A percentile compares a stretch with the other conserved stretches of the same genome.
Evolutionary conservation across 2,888 invertebrate species (phyloP).

Genomic region (Eledona agricola): DNA sequence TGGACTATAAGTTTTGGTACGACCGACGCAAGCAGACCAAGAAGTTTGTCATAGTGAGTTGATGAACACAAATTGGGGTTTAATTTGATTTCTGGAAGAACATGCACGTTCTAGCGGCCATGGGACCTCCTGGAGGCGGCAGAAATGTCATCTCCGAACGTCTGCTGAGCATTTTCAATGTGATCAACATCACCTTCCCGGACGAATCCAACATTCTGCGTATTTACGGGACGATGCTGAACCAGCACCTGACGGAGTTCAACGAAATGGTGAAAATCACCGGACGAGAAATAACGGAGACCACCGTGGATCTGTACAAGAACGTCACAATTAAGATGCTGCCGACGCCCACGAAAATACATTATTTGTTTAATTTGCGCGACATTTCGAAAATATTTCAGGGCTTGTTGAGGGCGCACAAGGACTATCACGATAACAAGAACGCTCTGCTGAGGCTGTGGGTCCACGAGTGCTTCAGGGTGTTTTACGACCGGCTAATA

Average conservation of each 20-base stretch:
- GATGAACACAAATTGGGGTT: slow-evolving; percentile 1
- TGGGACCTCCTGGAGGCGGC: slow-evolving; percentile 90
- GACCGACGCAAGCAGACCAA: slow-evolving; percentile 80
- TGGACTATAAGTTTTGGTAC: slow-evolving; percentile 92
- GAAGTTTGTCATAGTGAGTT: slow-evolving; percentile 74
- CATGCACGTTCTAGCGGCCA: slow-evolving; percentile 80
- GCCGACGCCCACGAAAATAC: slow-evolving; percentile 89
- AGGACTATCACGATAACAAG: slow-evolving; percentile 79
- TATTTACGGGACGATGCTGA: slow-evolving; percentile 87
- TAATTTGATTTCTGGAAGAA: slow-evolving; percentile 65
- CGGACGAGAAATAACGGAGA: slow-evolving; percentile 73
- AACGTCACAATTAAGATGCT: slow-evolving; percentile 77
- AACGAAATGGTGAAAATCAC: slow-evolving; percentile 81
- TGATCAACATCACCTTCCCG: slow-evolving; percentile 85
- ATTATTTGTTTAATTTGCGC: slow-evolving; percentile 88
- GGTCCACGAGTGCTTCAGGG: slow-evolving; percentile 86
- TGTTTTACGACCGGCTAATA: slow-evolving; percentile 84
- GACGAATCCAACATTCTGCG: slow-evolving; percentile 77
- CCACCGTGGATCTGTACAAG: slow-evolving; percentile 82
- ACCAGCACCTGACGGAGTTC: slow-evolving; percentile 80
- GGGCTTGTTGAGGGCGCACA: slow-evolving; percentile 80
- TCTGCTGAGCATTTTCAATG: slow-evolving; percentile 79
- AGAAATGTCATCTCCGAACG: slow-evolving; percentile 81
- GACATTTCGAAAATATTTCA: slow-evolving; percentile 89
- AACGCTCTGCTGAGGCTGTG: slow-evolving; percentile 78